Evolutionary conservation across 2,113 vertebrate species (phyloP), one percentile per base, ranked within the genome.

Genomic region (Heterocephalus glaber): DNA sequence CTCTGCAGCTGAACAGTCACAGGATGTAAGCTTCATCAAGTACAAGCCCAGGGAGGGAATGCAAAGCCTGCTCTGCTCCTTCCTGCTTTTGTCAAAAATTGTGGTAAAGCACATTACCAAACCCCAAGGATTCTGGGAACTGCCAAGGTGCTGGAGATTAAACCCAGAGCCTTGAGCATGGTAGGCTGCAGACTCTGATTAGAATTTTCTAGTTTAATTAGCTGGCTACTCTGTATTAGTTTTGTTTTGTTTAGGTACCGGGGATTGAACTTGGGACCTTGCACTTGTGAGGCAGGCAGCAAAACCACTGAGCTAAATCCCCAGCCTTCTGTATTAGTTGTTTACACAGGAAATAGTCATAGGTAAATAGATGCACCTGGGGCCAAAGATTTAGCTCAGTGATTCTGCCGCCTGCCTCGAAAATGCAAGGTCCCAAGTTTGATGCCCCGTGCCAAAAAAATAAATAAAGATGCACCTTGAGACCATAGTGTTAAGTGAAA

Each of bases 21-120:
- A 85, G 5, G 66, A 98, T 38, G 98, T 98, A 95, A 98, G 98
- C 44, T 33, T 68, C 56, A 92, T 44, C 13, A 47, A 49, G 33
- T n/a, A 33, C 28, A 16, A 17, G 33, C n/a, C 65, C 58, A 14
- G 63, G 54, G 61, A 81, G 33, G n/a, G 54, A 72, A 26, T 56
- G 49, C 24, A n/a, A 28, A 83, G 49, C 79, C n/a, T 52, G 19
- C 58, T 68, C 26, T 66, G 77, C 66, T 47, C 17, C 2, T 0
- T 13, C 80, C 26, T 81, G n/a, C 47, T 61, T 94, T 54, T 83
- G 11, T 44, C 80, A 81, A 12, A 86, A 52, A 6, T 41, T 76
- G 7, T 24, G 88, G 19, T 92, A 49, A 86, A 90, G 68, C 56
- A 82, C 20, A 56, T 92, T 76, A 63, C 11, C 7, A 44, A 79